Percentiles rank a stretch among this genome's conserved stretches.
These are phyloP conservation scores for Hydra vulgaris DNA, from an alignment of 30 jellyfish, hydroid and myxozoan genomes.

Conservation along the genomic window DNA sequence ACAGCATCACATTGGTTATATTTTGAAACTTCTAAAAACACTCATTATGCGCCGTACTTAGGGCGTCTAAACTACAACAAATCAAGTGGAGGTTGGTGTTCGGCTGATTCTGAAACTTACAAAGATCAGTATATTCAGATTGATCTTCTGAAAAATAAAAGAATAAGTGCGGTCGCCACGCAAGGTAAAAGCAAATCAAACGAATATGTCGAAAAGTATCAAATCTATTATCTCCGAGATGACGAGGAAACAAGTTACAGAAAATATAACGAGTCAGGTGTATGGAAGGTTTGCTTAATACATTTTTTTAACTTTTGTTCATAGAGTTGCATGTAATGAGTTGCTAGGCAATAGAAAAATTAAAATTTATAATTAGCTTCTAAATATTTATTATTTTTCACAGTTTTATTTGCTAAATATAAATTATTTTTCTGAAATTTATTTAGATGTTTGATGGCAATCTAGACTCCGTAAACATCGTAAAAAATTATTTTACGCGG, in stretches of 20 bases:
- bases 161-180: constrained; percentile 72
- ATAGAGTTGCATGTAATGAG: too few relatives aligned
- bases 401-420: too few relatives aligned
- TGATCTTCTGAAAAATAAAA: constrained; percentile 46
- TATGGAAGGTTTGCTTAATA: constrained; percentile 84
- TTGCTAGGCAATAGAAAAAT: too few relatives aligned
- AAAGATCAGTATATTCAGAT: constrained; percentile 57
- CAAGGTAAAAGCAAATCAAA: constrained; percentile 62
- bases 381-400: too few relatives aligned
- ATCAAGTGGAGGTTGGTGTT: constrained; percentile 91
- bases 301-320: too few relatives aligned
- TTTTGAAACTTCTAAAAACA: constrained; percentile 22
- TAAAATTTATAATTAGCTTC: too few relatives aligned
- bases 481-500: constrained; percentile 22
- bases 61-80: constrained; percentile 53
- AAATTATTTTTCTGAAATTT: too few relatives aligned
- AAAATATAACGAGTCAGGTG: constrained; percentile 41
- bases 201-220: constrained; percentile 63
- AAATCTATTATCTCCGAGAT: constrained; percentile 47
- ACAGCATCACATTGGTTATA: constrained; percentile 74
- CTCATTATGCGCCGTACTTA: constrained; percentile 52
- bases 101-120: constrained; percentile 39
- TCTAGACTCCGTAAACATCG: constrained; percentile 46
- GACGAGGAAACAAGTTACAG: constrained; percentile 39
- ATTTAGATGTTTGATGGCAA: constrained; percentile 60